These are phyloP conservation scores for Melanotaenia trifasciata DNA, from an alignment of 2,797 vertebrate genomes.

Conservation along the genomic window DNA sequence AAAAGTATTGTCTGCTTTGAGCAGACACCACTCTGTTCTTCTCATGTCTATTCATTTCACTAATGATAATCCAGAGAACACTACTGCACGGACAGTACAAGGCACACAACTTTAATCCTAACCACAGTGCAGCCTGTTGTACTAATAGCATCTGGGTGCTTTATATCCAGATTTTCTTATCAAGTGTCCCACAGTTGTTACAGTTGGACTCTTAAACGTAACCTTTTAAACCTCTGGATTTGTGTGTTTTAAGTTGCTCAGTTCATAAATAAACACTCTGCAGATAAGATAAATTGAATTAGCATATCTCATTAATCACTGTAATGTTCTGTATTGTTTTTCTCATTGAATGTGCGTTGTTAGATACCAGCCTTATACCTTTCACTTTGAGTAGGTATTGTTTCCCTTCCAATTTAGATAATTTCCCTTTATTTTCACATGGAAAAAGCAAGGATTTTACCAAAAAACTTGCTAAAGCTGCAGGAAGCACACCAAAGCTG, in stretches of 20 bases:
- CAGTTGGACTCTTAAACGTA: neutral
- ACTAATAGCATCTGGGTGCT: conserved; percentile 6
- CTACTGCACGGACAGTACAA: conserved; percentile 5
- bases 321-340: neutral
- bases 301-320: conserved; percentile 21
- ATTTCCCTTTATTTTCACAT: neutral
- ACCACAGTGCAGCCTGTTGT: conserved; percentile 7
- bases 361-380: conserved; percentile 1
- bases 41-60: conserved; percentile 25
- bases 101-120: conserved; percentile 19
- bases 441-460: neutral
- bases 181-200: neutral
- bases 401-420: neutral
- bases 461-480: neutral
- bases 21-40: conserved; percentile 12
- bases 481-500: conserved; percentile 10
- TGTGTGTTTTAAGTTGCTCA: conserved; percentile 14
- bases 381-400: neutral
- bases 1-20: conserved; percentile 33
- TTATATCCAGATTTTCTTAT: conserved; percentile 10
- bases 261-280: conserved; percentile 3
- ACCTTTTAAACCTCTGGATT: neutral
- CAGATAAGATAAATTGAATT: conserved; percentile 3
- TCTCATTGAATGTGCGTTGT: conserved; percentile 17
- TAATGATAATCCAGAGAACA: conserved; percentile 31